phyloP scores from a whole-genome alignment of 2,797 vertebrate genomes.

The Paguma larvata region DNA sequence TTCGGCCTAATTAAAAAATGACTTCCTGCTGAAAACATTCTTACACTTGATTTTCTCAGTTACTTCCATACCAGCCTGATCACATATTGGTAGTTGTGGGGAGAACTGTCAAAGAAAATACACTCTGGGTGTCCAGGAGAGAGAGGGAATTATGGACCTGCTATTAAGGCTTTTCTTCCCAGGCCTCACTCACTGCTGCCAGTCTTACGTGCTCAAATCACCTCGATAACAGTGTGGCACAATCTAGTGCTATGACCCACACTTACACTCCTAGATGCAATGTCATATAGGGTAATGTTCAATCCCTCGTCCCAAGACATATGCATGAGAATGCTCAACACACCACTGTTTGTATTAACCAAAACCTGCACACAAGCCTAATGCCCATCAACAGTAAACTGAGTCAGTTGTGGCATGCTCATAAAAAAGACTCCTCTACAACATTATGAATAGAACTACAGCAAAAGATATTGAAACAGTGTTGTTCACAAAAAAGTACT shows the following conservation, averaged over 20 bases:
- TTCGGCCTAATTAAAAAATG: not conserved
- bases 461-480: not conserved
- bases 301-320: not conserved
- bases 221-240: not conserved
- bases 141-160: not conserved
- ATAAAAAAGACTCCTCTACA: not conserved
- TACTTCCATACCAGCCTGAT: not conserved
- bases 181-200: too few relatives aligned
- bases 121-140: not conserved
- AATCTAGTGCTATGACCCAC: not conserved
- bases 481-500: not conserved
- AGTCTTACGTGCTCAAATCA: not conserved
- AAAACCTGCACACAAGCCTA: not conserved
- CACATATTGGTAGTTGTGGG: not conserved
- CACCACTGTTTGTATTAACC: not conserved
- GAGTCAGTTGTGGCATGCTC: not conserved
- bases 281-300: not conserved
- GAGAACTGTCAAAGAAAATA: not conserved
- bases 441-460: not conserved
- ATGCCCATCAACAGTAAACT: not conserved
- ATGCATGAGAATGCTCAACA: not conserved
- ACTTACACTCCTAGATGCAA: not conserved
- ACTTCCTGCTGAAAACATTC: not conserved
- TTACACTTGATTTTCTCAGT: not conserved
- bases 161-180: not conserved